These are phyloP conservation scores for Panthera leo DNA, from an alignment of 2,113 vertebrate genomes.

Conservation along the genomic window DNA sequence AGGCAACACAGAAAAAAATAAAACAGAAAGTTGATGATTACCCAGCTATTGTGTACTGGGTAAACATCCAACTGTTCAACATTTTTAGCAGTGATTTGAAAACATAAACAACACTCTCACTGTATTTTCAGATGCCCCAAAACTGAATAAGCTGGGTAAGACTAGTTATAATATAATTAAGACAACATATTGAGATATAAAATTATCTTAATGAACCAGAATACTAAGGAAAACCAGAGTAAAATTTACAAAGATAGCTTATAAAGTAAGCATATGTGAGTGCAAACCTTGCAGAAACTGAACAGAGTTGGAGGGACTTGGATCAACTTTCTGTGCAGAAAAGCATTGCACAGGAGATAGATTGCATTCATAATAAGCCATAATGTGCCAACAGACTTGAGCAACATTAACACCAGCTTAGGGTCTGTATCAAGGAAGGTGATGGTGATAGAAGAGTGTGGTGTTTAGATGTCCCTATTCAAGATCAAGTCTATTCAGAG, in stretches of 20 bases:
- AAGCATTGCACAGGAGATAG: not conserved
- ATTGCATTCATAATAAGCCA: not conserved
- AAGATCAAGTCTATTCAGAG: not conserved
- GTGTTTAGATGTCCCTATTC: not conserved
- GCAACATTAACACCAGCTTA: not conserved
- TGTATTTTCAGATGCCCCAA: not conserved
- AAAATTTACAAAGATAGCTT: not conserved
- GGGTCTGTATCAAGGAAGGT: not conserved
- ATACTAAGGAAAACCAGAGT: not conserved
- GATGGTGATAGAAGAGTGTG: not conserved
- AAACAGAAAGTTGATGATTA: not conserved
- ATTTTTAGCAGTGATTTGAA: constrained; percentile 30
- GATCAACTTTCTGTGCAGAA: not conserved
- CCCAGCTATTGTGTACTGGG: not conserved
- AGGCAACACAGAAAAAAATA: not conserved
- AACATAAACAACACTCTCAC: not conserved
- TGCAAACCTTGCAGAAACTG: not conserved
- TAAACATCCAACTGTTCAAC: not conserved
- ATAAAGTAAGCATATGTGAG: not conserved
- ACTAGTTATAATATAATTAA: not conserved
- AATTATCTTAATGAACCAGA: constrained; percentile 30
- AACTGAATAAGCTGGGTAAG: not conserved
- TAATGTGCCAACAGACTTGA: not conserved
- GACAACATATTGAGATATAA: not conserved
- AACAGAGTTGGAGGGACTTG: not conserved